Evolutionary conservation across 35 echinoderm and acorn worm genomes (phyloP).

Genomic region (Nesometra sesokonis): DNA sequence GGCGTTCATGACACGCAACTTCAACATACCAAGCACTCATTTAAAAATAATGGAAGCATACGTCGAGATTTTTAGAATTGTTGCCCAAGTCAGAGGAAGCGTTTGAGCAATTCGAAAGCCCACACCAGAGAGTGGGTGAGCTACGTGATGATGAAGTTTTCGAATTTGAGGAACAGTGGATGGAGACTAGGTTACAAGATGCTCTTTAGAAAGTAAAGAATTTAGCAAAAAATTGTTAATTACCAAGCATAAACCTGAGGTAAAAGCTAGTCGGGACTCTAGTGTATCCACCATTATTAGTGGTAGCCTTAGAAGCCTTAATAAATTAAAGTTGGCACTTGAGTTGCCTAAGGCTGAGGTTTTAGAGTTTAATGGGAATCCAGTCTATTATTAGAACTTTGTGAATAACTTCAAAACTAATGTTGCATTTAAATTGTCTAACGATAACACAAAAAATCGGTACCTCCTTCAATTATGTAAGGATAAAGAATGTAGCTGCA

Average conservation of each 20-base stretch:
- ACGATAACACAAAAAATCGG: conserved; percentile 3
- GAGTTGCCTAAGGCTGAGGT: conserved; percentile 15
- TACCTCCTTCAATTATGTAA: conserved; percentile 23
- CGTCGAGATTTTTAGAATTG: no score
- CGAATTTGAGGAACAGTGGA: neutral
- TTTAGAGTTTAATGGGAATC: conserved; percentile 7
- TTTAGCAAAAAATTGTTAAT: neutral
- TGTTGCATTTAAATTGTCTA: conserved; percentile 17
- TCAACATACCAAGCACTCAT: no score
- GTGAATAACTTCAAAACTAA: conserved; percentile 14
- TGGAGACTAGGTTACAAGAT: neutral
- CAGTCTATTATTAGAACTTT: conserved; percentile 10
- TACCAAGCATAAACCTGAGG: neutral
- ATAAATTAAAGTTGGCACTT: no score
- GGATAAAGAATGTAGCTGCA: conserved; percentile 2
- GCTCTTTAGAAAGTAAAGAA: neutral
- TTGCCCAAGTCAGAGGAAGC: no score
- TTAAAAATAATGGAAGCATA: no score
- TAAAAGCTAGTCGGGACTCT: neutral
- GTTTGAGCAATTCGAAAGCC: no score
- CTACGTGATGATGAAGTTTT: neutral
- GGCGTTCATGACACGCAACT: neutral
- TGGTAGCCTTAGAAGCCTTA: no score
- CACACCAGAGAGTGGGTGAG: no score
- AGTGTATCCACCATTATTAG: neutral